phyloP scores from a whole-genome alignment of 2,888 invertebrate species.

The Leuctra nigra region DNA sequence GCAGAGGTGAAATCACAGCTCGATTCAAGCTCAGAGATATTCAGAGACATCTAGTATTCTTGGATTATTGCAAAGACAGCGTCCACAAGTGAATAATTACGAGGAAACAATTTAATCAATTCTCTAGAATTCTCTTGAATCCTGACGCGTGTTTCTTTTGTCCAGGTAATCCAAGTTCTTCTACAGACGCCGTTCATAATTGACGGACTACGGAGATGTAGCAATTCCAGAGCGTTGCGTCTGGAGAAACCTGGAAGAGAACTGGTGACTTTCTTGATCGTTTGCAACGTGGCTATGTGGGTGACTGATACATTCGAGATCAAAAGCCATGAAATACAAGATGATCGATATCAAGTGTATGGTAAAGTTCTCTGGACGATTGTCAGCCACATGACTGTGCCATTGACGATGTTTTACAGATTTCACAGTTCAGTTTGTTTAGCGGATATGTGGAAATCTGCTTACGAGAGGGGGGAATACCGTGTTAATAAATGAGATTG shows the following conservation, averaged over 20 bases:
- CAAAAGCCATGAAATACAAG: conserved; percentile 47
- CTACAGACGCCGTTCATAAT: conserved; percentile 68
- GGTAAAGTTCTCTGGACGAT: conserved; percentile 66
- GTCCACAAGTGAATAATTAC: not conserved
- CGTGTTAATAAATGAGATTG: no score
- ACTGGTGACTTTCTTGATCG: conserved; percentile 65
- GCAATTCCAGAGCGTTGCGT: conserved; percentile 55
- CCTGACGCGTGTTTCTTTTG: conserved; percentile 27
- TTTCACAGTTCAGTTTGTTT: conserved; percentile 75
- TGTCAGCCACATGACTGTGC: conserved; percentile 63
- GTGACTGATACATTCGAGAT: conserved; percentile 64
- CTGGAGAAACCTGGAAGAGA: conserved; percentile 67
- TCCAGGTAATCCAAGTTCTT: conserved; percentile 61
- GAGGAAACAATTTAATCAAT: not conserved
- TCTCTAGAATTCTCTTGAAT: not conserved
- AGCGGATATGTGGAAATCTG: conserved; percentile 71
- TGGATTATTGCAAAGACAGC: not conserved
- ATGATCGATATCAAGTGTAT: conserved; percentile 53
- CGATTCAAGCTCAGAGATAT: no score
- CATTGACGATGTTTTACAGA: conserved; percentile 69
- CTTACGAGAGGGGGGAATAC: conserved; percentile 52
- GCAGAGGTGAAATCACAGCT: no score
- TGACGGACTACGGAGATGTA: conserved; percentile 67
- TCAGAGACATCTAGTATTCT: not conserved
- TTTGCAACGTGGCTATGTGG: conserved; percentile 72